Percentiles rank a stretch among this genome's conserved stretches.
Conservation (phyloP, 2,113 vertebrate species). For the Empidonax alnorum region DNA sequence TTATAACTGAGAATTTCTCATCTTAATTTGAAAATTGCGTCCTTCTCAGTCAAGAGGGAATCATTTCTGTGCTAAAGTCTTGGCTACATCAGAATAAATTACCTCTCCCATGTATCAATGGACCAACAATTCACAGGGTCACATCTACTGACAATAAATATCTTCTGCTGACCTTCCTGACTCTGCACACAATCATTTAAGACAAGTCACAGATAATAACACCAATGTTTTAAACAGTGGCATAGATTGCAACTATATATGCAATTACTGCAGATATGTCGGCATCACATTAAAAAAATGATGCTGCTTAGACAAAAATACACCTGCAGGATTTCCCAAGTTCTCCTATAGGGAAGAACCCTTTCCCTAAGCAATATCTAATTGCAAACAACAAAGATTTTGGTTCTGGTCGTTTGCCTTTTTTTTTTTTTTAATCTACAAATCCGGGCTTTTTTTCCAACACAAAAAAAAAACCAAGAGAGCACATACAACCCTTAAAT, state of each 20-base stretch:
- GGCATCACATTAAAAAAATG: background rate
- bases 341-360: accelerated
- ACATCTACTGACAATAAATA: background rate
- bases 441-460: background rate
- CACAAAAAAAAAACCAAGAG: background rate
- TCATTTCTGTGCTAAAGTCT: background rate
- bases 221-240: background rate
- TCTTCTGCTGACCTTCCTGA: background rate
- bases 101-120: background rate
- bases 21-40: background rate
- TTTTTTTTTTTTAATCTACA: background rate
- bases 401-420: background rate
- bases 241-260: accelerated
- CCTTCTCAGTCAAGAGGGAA: background rate
- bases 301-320: background rate
- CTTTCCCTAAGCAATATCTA: background rate
- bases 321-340: background rate
- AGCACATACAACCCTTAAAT: background rate
- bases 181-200: background rate
- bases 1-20: background rate
- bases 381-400: background rate
- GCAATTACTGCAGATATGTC: background rate
- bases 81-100: background rate
- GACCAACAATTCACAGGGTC: background rate
- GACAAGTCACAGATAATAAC: background rate